Percentiles rank a stretch among this genome's conserved stretches.
phyloP scores from a whole-genome alignment of 2,888 invertebrate genomes.

The Agrochola macilenta region DNA sequence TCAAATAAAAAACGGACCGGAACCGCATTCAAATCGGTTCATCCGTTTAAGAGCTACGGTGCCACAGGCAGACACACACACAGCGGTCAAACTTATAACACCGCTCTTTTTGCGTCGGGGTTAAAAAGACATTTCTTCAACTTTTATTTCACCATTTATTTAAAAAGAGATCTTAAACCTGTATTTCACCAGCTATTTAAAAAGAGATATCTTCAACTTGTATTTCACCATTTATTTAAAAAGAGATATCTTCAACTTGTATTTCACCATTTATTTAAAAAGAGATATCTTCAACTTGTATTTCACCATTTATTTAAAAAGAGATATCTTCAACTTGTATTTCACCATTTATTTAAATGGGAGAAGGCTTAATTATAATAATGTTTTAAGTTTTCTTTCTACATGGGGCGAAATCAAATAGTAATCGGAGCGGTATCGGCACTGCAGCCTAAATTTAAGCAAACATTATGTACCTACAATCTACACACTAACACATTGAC shows the following conservation, averaged over 20 bases:
- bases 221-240: neutral
- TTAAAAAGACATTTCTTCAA: neutral
- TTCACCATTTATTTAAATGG: neutral
- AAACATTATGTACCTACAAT: constrained; percentile 26
- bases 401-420: neutral
- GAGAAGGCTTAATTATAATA: too few relatives aligned
- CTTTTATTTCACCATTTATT: too few relatives aligned
- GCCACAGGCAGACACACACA: too few relatives aligned
- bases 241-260: neutral
- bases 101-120: too few relatives aligned
- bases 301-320: too few relatives aligned
- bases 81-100: too few relatives aligned
- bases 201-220: too few relatives aligned
- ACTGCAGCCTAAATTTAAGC: constrained; percentile 1
- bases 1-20: too few relatives aligned
- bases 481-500: constrained; percentile 60
- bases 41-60: too few relatives aligned
- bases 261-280: too few relatives aligned
- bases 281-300: neutral
- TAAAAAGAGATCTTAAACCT: too few relatives aligned
- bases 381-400: neutral
- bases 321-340: neutral
- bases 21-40: too few relatives aligned
- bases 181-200: neutral
- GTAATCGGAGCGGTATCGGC: constrained; percentile 19